phyloP scores from a whole-genome alignment of 30 jellyfish, hydroid and myxozoan genomes.

The Euphysa ruthae region DNA sequence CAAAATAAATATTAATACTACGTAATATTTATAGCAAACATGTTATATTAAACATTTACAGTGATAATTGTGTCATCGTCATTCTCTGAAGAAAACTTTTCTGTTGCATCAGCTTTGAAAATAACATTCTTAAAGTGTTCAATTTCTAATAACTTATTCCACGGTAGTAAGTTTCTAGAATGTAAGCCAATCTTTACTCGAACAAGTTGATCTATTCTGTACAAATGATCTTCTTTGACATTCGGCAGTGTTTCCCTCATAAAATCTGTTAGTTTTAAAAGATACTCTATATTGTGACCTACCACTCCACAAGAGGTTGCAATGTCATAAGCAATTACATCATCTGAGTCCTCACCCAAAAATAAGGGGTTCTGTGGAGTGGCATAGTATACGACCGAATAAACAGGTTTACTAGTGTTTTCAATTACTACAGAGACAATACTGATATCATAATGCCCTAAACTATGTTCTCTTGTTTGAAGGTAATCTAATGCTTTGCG shows the following conservation, averaged over 20 bases:
- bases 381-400: conserved; percentile 61
- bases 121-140: neutral
- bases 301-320: conserved; percentile 43
- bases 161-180: conserved; percentile 32
- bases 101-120: neutral
- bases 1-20: no score
- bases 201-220: conserved; percentile 39
- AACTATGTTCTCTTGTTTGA: conserved; percentile 60
- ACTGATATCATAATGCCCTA: conserved; percentile 45
- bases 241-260: conserved; percentile 45
- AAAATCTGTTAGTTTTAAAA: conserved; percentile 63
- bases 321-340: conserved; percentile 40
- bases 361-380: conserved; percentile 39
- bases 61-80: no score
- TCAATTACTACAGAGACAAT: conserved; percentile 25
- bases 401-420: neutral
- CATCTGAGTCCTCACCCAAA: conserved; percentile 40
- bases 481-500: conserved; percentile 45
- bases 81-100: no score
- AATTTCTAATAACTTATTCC: conserved; percentile 30
- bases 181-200: conserved; percentile 52
- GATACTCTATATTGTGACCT: conserved; percentile 80
- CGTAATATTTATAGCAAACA: no score
- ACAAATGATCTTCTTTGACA: conserved; percentile 64
- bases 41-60: no score